These are phyloP conservation scores for Drosophila yakuba DNA, from an alignment of 1,140 invertebrate species.

Conservation along the genomic window DNA sequence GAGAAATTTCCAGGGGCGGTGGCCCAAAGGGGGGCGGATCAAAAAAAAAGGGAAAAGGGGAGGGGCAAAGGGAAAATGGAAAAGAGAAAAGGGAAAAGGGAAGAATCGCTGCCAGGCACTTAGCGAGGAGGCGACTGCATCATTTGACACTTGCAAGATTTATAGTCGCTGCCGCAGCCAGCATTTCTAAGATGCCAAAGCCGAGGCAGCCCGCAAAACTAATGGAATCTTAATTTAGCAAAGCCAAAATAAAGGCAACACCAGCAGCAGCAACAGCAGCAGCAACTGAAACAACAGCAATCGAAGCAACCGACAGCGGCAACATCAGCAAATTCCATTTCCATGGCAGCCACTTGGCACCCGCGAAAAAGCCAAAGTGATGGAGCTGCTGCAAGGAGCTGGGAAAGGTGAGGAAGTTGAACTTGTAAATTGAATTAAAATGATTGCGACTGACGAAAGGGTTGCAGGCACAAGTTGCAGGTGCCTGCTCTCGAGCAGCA, in stretches of 20 bases:
- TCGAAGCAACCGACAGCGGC: slow-evolving; percentile 40
- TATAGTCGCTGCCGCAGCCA: slow-evolving; percentile 70
- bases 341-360: slow-evolving; percentile 57
- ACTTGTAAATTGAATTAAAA: slow-evolving; percentile 84
- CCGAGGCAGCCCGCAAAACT: slow-evolving; percentile 69
- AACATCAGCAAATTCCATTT: slow-evolving; percentile 71
- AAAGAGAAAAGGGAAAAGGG: slow-evolving; percentile 8
- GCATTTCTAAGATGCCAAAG: slow-evolving; percentile 81
- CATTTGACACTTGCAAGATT: slow-evolving; percentile 83
- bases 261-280: slow-evolving; percentile 11
- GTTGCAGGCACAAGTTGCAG: slow-evolving; percentile 53
- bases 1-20: slow-evolving; percentile 25
- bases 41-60: background rate
- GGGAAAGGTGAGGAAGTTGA: slow-evolving; percentile 14
- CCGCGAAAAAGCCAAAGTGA: slow-evolving; percentile 53
- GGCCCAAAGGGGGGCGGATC: slow-evolving; percentile 27
- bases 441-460: slow-evolving; percentile 63
- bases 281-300: slow-evolving; percentile 41
- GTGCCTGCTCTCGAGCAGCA: slow-evolving; percentile 34
- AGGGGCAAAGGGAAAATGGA: slow-evolving; percentile 15
- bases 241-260: slow-evolving; percentile 76
- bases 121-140: slow-evolving; percentile 65
- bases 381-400: slow-evolving; percentile 14
- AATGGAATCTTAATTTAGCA: slow-evolving; percentile 84
- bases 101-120: slow-evolving; percentile 66